Evolutionary conservation across 2,888 invertebrate genomes (phyloP).

Genomic region (Dryococelus australis): DNA sequence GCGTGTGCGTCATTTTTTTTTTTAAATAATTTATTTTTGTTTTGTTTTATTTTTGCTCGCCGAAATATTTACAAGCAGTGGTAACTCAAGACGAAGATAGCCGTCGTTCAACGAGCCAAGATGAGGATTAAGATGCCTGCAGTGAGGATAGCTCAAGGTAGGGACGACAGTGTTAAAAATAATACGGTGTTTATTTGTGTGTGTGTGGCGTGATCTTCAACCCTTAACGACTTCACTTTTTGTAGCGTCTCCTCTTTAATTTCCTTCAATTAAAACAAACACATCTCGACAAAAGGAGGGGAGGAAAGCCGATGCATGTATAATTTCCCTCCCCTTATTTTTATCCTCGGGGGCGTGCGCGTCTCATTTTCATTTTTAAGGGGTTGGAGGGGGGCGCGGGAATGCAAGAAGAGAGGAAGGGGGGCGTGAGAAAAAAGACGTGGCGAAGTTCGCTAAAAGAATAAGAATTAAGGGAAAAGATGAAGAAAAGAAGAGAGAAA

Average conservation of each 20-base stretch:
- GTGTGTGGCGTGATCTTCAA: constrained; percentile 39
- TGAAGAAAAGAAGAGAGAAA: constrained; percentile 36
- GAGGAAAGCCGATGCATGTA: constrained; percentile 38
- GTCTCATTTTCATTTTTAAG: constrained; percentile 35
- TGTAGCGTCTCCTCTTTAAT: constrained; percentile 33
- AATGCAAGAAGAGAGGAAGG: constrained; percentile 43
- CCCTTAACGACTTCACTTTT: background rate
- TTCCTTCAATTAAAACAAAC: constrained; percentile 35
- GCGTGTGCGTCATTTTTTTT: background rate
- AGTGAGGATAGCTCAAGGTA: constrained; percentile 96
- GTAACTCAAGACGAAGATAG: constrained; percentile 18
- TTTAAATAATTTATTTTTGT: constrained; percentile 6
- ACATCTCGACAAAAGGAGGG: constrained; percentile 21
- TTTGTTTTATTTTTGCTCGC: background rate
- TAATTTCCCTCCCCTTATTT: constrained; percentile 41
- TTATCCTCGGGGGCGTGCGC: constrained; percentile 36
- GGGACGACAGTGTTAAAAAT: constrained; percentile 55
- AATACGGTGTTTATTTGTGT: constrained; percentile 44
- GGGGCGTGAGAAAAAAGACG: constrained; percentile 46
- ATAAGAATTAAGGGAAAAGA: constrained; percentile 43
- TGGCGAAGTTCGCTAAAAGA: constrained; percentile 50
- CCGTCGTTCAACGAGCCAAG: constrained; percentile 61
- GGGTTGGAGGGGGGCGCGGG: constrained; percentile 34
- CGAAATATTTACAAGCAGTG: constrained; percentile 6
- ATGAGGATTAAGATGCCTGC: constrained; percentile 99